Percentiles rank a stretch among this genome's conserved stretches.
phyloP scores from a whole-genome alignment of 2,797 vertebrate species.

The Pipistrellus nathusii region DNA sequence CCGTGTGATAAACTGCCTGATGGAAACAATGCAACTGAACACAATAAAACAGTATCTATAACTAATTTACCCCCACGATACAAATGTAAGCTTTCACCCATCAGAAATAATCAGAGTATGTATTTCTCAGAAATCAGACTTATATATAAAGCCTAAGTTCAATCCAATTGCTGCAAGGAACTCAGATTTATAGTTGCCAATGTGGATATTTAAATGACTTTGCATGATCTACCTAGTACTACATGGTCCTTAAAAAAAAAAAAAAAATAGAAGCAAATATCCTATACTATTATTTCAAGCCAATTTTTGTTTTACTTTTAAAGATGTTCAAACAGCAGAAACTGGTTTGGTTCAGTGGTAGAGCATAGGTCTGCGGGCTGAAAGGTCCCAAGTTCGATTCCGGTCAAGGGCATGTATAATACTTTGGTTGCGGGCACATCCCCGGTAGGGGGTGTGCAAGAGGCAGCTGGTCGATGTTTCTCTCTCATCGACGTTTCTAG shows the following conservation, averaged over 20 bases:
- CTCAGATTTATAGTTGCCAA: slow-evolving; percentile 59
- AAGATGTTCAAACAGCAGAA: neutral
- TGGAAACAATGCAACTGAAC: slow-evolving; percentile 83
- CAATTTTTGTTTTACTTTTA: slow-evolving; percentile 35
- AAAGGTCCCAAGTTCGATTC: no score
- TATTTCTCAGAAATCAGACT: slow-evolving; percentile 73
- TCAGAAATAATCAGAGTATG: slow-evolving; percentile 73
- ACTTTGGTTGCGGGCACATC: no score
- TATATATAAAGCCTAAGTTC: neutral
- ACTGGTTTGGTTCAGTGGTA: no score
- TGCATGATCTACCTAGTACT: neutral
- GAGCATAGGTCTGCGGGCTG: no score
- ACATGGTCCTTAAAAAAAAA: neutral
- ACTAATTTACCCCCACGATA: slow-evolving; percentile 83
- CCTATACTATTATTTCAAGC: neutral
- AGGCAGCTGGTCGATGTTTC: no score
- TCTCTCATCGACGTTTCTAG: no score
- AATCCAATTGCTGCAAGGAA: slow-evolving; percentile 63
- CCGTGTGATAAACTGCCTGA: slow-evolving; percentile 83
- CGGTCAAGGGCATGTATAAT: no score
- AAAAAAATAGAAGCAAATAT: neutral
- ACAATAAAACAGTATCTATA: slow-evolving; percentile 82
- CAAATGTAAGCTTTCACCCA: slow-evolving; percentile 82
- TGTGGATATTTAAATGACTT: slow-evolving; percentile 58
- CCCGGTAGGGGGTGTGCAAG: no score